Conservation (phyloP, 2,797 vertebrate species). For the Glyptemys insculpta region DNA sequence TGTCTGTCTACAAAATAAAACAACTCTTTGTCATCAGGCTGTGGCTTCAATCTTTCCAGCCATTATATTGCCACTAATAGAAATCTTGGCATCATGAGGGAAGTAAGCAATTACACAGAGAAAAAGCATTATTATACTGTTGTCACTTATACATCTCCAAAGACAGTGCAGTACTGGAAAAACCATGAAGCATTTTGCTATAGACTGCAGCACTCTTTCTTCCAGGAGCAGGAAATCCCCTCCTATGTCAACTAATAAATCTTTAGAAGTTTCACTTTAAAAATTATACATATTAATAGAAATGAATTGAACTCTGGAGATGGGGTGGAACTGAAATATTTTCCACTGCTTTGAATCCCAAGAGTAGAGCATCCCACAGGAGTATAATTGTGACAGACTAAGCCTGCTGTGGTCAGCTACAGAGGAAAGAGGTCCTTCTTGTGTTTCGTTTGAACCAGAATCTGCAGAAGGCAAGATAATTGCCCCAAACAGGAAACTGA, state of each 20-base stretch:
- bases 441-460: background rate
- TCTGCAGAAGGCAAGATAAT: background rate
- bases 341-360: background rate
- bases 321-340: background rate
- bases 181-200: background rate
- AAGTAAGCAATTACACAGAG: background rate
- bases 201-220: background rate
- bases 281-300: background rate
- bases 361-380: background rate
- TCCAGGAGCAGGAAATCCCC: background rate
- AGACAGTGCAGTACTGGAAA: background rate
- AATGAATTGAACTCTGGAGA: background rate
- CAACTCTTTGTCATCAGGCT: background rate
- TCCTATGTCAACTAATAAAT: background rate
- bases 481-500: background rate
- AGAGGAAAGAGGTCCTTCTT: background rate
- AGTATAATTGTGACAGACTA: background rate
- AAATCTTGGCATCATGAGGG: rapidly evolving
- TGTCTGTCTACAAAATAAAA: background rate
- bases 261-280: background rate
- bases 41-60: background rate
- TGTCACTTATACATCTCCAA: background rate
- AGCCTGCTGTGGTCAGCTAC: background rate
- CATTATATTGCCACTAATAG: background rate
- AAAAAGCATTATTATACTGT: background rate